Evolutionary conservation across 1,140 invertebrate genomes (phyloP), one percentile per base, ranked within the genome.

Genomic region (Lordiphosa stackelbergi): DNA sequence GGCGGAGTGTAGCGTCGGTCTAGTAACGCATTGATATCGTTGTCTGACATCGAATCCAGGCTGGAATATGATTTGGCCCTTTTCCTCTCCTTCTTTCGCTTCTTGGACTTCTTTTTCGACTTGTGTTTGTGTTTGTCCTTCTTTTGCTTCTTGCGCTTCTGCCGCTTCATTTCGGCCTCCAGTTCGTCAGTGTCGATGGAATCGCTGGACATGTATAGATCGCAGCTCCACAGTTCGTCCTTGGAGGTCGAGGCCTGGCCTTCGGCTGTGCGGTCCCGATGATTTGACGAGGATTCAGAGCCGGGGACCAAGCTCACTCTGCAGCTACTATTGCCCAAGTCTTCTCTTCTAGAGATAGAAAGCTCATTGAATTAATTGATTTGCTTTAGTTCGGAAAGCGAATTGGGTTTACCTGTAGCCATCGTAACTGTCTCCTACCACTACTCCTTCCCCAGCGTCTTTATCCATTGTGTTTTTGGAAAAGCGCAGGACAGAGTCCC

Each of bases 31-130:
- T 68, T 85, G 4, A 86, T 60, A 65, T 91, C 90, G 61, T 89
- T 90, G n/a, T 90, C 89, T 2, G 90, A 90, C 37, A 91, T 83
- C 35, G 90, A 91, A 66, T 91, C 90, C 45, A 91, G 87, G 73
- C 93, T 94, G 0, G 91, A 88, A 41, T 79, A 88, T 53, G 93
- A 93, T 37, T 91, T 89, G 11, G 92, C 92, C 37, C 89, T 87
- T 37, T 93, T 90, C 37, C 89, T 87, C 35, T 93, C 90, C 66
- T 92, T 92, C 2, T 89, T 89, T 72, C 92, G 91, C 59, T 91
- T 91, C 73, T 94, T 94, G 8, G 92, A 92, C 87, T 93, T 94
- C 85, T 93, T 94, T 83, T 93, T 94, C 84, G 91, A 88, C 73
- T 89, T 85, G 35, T 83, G 75, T 55, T 87, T 87, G 43, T 87